phyloP scores from a whole-genome alignment of 2,888 invertebrate genomes.

The Chaetoderma sp. region DNA sequence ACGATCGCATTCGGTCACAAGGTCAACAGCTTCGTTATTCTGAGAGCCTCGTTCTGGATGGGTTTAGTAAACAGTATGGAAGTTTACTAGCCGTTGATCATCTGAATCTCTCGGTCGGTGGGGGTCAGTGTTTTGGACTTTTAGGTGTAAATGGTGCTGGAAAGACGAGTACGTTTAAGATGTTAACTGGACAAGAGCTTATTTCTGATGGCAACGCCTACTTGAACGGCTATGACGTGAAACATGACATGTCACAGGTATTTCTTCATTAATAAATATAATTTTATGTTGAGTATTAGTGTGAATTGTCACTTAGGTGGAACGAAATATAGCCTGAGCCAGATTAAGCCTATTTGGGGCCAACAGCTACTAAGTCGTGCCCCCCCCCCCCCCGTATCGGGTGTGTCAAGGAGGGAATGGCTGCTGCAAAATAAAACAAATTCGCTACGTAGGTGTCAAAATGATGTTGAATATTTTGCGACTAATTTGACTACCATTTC shows the following conservation, averaged over 20 bases:
- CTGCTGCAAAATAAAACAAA: no score
- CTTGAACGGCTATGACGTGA: slow-evolving; percentile 67
- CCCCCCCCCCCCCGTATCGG: no score
- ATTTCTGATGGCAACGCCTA: slow-evolving; percentile 72
- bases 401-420: no score
- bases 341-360: no score
- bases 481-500: no score
- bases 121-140: slow-evolving; percentile 82
- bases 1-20: slow-evolving; percentile 49
- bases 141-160: slow-evolving; percentile 89
- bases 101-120: slow-evolving; percentile 59
- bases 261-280: no score
- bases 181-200: slow-evolving; percentile 73
- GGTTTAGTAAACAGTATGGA: slow-evolving; percentile 80
- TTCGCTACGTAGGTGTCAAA: no score
- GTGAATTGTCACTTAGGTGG: no score
- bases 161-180: slow-evolving; percentile 87
- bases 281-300: no score
- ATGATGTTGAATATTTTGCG: no score
- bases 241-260: slow-evolving; percentile 47
- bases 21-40: slow-evolving; percentile 61
- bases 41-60: slow-evolving; percentile 52
- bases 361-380: no score
- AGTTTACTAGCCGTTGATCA: slow-evolving; percentile 64
- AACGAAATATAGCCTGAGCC: no score